A percentile compares a stretch with the other conserved stretches of the same genome.
Evolutionary conservation across 2,113 vertebrate genomes (phyloP).

Genomic region (Caretta caretta): DNA sequence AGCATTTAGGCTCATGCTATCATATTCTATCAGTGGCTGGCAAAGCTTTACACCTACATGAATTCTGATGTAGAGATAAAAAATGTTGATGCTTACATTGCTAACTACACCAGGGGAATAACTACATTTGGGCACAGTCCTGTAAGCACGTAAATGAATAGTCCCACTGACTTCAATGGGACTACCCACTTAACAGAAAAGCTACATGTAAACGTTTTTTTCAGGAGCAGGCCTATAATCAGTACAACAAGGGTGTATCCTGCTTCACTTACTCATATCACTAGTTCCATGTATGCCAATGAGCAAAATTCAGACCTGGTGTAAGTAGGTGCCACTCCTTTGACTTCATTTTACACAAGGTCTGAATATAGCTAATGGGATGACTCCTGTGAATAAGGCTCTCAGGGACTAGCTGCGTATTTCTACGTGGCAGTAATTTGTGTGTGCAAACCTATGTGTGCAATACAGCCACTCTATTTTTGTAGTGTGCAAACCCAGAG

Average conservation of each 20-base stretch:
- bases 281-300: neutral
- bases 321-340: neutral
- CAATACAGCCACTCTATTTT: too few species aligned
- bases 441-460: neutral
- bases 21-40: constrained; percentile 42
- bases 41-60: constrained; percentile 71
- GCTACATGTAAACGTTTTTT: constrained; percentile 50
- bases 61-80: constrained; percentile 71
- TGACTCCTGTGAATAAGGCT: constrained; percentile 26
- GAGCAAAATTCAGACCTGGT: neutral
- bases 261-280: constrained; percentile 20
- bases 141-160: constrained; percentile 61
- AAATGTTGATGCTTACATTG: constrained; percentile 71
- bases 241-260: constrained; percentile 21
- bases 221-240: neutral
- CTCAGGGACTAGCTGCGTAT: neutral
- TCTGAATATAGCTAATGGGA: neutral
- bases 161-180: neutral
- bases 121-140: constrained; percentile 21
- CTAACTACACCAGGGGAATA: constrained; percentile 62
- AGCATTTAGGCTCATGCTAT: constrained; percentile 58
- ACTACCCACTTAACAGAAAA: constrained; percentile 65
- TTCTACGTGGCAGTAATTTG: constrained; percentile 40
- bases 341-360: constrained; percentile 1
- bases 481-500: constrained; percentile 40